Conservation (phyloP, 1,140 invertebrate genomes). For the Formica exsecta region DNA sequence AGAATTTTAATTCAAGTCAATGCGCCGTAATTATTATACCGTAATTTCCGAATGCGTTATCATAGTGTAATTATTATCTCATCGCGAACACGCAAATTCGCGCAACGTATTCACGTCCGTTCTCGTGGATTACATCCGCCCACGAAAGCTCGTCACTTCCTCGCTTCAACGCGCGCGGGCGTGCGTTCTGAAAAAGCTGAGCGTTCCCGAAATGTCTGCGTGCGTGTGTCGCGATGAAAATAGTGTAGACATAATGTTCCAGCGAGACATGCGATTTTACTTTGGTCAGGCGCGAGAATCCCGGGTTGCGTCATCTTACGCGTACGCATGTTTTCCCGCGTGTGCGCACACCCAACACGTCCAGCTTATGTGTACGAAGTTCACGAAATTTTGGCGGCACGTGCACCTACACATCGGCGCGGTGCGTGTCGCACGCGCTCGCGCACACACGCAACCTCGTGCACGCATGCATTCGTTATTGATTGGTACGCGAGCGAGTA, state of each 20-base stretch:
- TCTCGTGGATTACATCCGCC: neutral
- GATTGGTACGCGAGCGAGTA: slow-evolving; percentile 72
- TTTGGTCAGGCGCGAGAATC: slow-evolving; percentile 32
- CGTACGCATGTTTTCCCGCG: neutral
- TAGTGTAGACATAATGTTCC: slow-evolving; percentile 44
- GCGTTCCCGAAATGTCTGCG: slow-evolving; percentile 29
- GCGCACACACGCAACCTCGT: slow-evolving; percentile 39
- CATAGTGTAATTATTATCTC: neutral
- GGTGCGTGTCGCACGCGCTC: slow-evolving; percentile 47
- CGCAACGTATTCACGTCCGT: neutral
- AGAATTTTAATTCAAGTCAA: neutral
- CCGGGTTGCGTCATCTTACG: neutral
- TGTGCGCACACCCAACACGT: neutral
- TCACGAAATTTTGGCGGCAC: slow-evolving; percentile 76
- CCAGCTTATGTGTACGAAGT: slow-evolving; percentile 41
- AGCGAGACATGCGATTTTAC: slow-evolving; percentile 26
- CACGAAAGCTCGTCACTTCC: slow-evolving; percentile 32
- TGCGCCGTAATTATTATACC: neutral
- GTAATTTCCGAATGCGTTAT: too few species aligned
- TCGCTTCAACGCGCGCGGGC: slow-evolving; percentile 9
- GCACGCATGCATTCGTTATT: slow-evolving; percentile 77
- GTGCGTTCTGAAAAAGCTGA: slow-evolving; percentile 25
- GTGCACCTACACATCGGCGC: slow-evolving; percentile 77
- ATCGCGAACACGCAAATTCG: neutral
- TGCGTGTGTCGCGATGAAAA: slow-evolving; percentile 42